Evolutionary conservation across 2,113 vertebrate genomes (phyloP).

Genomic region (Sialia sialis): DNA sequence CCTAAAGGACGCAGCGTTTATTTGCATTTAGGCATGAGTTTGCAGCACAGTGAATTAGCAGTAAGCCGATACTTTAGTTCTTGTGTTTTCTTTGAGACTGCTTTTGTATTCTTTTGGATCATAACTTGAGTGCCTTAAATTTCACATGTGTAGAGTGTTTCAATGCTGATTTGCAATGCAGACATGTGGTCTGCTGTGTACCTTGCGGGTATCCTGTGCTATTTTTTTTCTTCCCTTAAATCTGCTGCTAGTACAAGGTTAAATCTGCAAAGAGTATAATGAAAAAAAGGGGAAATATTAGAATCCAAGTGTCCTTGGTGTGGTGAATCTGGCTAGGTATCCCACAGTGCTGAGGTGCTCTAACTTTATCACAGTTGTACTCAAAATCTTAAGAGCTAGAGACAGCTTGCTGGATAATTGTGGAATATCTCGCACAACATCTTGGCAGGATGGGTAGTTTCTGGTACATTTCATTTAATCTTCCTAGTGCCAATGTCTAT

Average conservation of each 20-base stretch:
- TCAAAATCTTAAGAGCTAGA: neutral
- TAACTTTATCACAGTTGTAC: neutral
- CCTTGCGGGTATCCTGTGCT: neutral
- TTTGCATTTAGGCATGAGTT: conserved; percentile 15
- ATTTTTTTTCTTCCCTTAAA: neutral
- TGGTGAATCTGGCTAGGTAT: neutral
- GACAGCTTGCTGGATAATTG: neutral
- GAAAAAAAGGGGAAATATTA: neutral
- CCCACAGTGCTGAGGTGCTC: neutral
- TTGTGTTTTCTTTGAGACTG: neutral
- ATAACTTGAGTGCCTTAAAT: neutral
- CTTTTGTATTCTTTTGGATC: neutral
- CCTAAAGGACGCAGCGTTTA: conserved; percentile 5
- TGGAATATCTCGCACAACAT: neutral
- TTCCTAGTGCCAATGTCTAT: neutral
- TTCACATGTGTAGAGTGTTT: neutral
- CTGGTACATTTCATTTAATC: neutral
- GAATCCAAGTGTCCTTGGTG: neutral
- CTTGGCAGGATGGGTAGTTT: neutral
- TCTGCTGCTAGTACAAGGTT: neutral
- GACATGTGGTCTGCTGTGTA: neutral
- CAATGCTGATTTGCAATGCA: neutral
- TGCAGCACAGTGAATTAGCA: conserved; percentile 22
- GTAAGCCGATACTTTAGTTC: conserved; percentile 9
- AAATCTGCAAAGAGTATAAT: neutral